Evolutionary conservation across 2,797 vertebrate genomes (phyloP), one percentile per base, ranked within the genome.

Genomic region (Sparus aurata): DNA sequence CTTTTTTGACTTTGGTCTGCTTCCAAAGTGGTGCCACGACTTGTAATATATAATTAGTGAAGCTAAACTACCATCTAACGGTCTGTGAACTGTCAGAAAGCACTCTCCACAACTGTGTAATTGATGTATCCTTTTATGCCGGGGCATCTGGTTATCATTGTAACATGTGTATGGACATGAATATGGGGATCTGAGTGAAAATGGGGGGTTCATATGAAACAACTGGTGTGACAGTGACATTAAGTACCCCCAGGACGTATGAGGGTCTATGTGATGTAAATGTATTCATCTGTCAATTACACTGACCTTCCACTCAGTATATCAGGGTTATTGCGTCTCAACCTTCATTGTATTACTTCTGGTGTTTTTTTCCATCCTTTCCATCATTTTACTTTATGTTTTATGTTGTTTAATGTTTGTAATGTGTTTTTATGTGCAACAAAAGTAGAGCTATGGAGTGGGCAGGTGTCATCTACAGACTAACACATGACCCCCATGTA

Each of bases 401-500:
- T 59, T 12, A 8, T 25, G 20, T 15, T 27, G 27, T 53, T 67
- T 47, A 25, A 12, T 54, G 49, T 23, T 17, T 50, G 23, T 46
- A 13, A 60, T 41, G n/a, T 30, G 57, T 18, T 59, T 34, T 59
- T 38, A 46, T 3, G 22, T 27, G 23, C 22, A 20, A 11, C 3
- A 13, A 15, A 30, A n/a, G 20, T 0, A 49, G 11, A 43, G 43
- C 25, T 41, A 6, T 25, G 54, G 0, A 54, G 23, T 7, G 4
- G 20, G 30, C 10, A 64, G 47, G 15, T 54, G 17, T 73, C 38
- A 5, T 50, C 12, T 62, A 16, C 34, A 38, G 59, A 52, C 17
- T n/a, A 60, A 47, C n/a, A 11, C 49, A 49, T 63, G 18, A 61
- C 75, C 52, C 60, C 64, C 70, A 45, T 47, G 68, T 79, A 73